Conservation (phyloP, 1,140 invertebrate genomes). For the Brachystomella parvula region DNA sequence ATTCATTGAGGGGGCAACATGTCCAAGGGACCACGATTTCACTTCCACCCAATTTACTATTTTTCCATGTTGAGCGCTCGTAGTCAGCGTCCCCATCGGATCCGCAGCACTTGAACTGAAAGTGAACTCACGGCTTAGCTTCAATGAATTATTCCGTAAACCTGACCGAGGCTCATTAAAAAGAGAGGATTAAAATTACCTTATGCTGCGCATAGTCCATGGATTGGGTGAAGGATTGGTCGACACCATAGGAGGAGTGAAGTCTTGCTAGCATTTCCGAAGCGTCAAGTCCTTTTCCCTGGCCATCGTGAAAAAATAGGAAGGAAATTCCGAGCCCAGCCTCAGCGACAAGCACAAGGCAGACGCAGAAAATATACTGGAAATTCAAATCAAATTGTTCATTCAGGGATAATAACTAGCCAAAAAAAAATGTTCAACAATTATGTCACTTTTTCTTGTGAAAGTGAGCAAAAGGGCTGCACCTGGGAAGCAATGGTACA, state of each 20-base stretch:
- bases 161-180: neutral
- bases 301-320: conserved; percentile 67
- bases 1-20: conserved; percentile 64
- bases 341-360: conserved; percentile 60
- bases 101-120: conserved; percentile 73
- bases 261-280: conserved; percentile 59
- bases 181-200: conserved; percentile 43
- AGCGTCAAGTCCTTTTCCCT: conserved; percentile 60
- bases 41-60: conserved; percentile 60
- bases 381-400: conserved; percentile 39
- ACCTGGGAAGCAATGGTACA: no score
- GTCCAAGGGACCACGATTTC: conserved; percentile 66
- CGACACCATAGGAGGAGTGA: conserved; percentile 65
- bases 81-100: conserved; percentile 70
- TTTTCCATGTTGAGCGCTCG: conserved; percentile 68
- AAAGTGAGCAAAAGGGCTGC: no score
- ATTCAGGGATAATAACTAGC: neutral
- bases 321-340: conserved; percentile 62
- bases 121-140: conserved; percentile 18
- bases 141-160: neutral
- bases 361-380: conserved; percentile 64
- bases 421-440: conserved; percentile 18
- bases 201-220: conserved; percentile 63
- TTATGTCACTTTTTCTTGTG: no score
- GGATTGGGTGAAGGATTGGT: conserved; percentile 66